phyloP scores from a whole-genome alignment of 2,888 invertebrate species.

The Athalia cordata region DNA sequence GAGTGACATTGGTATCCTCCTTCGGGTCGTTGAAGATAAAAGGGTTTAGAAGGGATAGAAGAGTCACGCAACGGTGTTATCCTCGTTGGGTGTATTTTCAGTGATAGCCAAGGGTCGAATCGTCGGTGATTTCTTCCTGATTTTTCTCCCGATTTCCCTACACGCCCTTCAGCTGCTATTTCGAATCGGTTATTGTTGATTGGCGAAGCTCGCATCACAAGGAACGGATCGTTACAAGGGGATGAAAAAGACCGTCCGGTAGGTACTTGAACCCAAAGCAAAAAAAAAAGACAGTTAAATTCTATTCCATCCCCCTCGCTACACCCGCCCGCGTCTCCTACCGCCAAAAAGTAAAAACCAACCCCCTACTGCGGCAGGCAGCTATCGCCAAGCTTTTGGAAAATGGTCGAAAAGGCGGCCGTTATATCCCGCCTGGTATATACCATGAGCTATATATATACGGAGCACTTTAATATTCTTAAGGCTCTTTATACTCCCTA shows the following conservation, averaged over 20 bases:
- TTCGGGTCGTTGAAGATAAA: too few species aligned
- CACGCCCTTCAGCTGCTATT: too few species aligned
- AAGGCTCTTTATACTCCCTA: slow-evolving; percentile 10
- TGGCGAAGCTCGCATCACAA: slow-evolving; percentile 3
- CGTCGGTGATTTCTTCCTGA: too few species aligned
- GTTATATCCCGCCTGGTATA: not conserved
- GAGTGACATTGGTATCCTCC: too few species aligned
- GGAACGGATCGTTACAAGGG: not conserved
- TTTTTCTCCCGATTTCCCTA: too few species aligned
- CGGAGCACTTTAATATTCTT: slow-evolving; percentile 14
- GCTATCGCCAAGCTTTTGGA: not conserved
- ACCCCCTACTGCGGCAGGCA: not conserved
- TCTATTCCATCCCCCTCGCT: not conserved
- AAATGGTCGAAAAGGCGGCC: not conserved
- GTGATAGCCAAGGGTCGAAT: too few species aligned
- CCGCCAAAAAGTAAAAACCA: not conserved
- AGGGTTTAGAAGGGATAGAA: too few species aligned
- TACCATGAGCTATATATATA: not conserved
- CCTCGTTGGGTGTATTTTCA: too few species aligned
- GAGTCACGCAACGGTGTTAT: too few species aligned
- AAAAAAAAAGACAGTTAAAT: slow-evolving; percentile 20
- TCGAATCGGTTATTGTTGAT: slow-evolving; percentile 32
- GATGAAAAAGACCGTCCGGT: not conserved
- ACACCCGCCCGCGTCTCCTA: too few species aligned
- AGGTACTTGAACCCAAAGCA: not conserved